Evolutionary conservation across 2,113 vertebrate species (phyloP), one percentile per base, ranked within the genome.

Genomic region (Dipodomys stephensi): DNA sequence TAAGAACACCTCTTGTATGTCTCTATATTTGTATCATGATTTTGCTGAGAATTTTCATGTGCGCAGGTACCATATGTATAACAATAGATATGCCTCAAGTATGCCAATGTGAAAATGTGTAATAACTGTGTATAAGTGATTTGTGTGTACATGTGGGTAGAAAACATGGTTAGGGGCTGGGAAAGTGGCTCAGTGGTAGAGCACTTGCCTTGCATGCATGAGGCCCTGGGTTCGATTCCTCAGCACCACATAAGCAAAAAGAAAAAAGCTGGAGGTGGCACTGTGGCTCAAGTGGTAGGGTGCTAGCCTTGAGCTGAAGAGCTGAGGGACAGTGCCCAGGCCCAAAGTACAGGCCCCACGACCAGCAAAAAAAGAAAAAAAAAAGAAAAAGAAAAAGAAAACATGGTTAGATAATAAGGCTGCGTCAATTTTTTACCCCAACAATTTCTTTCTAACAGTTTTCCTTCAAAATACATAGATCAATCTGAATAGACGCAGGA

Each of bases 381-480:
- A 4, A 39, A 39, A 39, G 4, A 4, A 39, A 39, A 6, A 39
- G 35, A 39, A 39, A 39, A 39, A 49, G 49, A 49, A 49, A 49
- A 49, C 49, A 49, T 27, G n/a, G 18, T 57, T 12, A 65, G 39
- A 78, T 30, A 92, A 82, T 7, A 80, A 94, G 74, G 39, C n/a
- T 87, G 22, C 92, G 77, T 2, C 9, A 92, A 32, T 84, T 89
- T 83, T 84, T 28, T 35, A 57, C 18, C 25, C 5, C 7, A 18
- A 39, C 5, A 68, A 69, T 83, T 92, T 88, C 53, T 95, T 94
- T 77, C 20, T 71, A 73, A 72, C 16, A 95, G 64, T 20, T 78
- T 78, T 92, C 13, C 77, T 91, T 68, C 64, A 93, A 84, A 7
- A 72, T 16, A 81, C 18, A 23, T 80, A 35, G 9, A 30, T 90